Base-by-base conservation (phyloP, 2,113 vertebrate genomes). In the Seriola aureovittata region DNA sequence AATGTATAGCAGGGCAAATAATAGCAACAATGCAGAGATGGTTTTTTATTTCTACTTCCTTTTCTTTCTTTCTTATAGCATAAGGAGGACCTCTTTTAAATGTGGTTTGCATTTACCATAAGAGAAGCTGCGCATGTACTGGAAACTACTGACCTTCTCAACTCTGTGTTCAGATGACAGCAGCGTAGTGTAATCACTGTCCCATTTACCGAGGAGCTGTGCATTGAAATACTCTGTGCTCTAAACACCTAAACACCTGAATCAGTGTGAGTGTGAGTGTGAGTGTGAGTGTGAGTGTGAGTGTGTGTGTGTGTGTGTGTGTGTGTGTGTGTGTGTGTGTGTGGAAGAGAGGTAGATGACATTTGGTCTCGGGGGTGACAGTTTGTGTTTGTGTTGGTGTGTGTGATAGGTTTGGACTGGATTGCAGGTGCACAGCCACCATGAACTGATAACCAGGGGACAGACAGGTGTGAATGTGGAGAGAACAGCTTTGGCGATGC, bases 381-480 rank as follows among this genome's bases (percentile, higher is more conserved):
- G 52, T 77, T 40, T 70, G 12, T 62, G 55, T 79, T 38, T 25
- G 71, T 60, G 63, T 68, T 14, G 3, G 36, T 85, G 60, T 55
- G 17, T 57, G 71, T 34, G 46, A 80, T 52, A 25, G n/a, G 14
- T 79, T 64, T 68, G 25, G 67, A 46, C 64, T 34, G 19, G 38
- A 69, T 21, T 71, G n/a, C 72, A 36, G 85, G 42, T 82, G 78
- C 75, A 75, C 48, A 65, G 60, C 57, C 42, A 44, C 38, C 38
- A 52, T 29, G 46, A 78, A 66, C 32, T 10, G 32, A 80, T 23
- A 78, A 78, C 62, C 10, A 8, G 11, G 63, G 70, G 66, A 71
- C 63, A 62, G 76, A 75, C 72, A 85, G 52, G 62, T 85, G 81
- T 71, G 72, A 86, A 78, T 65, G 40, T 63, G 0, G 40, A 74